Conservation (phyloP, 2,113 vertebrate genomes). For the Sceloporus undulatus region DNA sequence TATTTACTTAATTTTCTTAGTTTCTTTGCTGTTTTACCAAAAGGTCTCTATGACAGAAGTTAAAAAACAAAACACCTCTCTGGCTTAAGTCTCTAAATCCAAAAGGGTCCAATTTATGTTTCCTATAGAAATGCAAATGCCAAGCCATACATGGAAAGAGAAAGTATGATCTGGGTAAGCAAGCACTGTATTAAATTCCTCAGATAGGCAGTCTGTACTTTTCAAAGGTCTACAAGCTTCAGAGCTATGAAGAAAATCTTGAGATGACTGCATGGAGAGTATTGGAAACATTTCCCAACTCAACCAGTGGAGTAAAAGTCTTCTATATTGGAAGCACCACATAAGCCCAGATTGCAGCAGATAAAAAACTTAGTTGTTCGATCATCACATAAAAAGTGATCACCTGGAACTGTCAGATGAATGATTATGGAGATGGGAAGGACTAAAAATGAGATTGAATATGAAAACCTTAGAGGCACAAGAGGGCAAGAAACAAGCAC, state of each 20-base stretch:
- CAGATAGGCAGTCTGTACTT: too few species aligned
- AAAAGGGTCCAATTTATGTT: background rate
- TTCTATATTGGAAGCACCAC: too few species aligned
- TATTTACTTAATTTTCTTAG: background rate
- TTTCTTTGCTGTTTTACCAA: background rate
- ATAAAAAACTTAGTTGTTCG: background rate
- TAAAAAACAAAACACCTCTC: background rate
- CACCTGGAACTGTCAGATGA: background rate
- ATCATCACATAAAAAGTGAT: background rate
- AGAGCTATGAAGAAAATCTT: too few species aligned
- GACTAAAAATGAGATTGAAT: background rate
- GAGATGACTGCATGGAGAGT: too few species aligned
- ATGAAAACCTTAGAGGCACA: background rate
- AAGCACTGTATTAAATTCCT: background rate
- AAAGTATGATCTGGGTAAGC: background rate
- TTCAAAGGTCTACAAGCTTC: too few species aligned
- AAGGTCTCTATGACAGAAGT: too few species aligned
- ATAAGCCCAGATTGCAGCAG: background rate
- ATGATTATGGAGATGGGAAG: background rate
- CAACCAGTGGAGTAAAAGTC: background rate
- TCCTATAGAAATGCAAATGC: background rate
- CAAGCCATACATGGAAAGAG: background rate
- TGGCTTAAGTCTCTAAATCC: background rate
- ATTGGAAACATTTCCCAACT: background rate
- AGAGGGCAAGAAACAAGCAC: background rate